phyloP scores from a whole-genome alignment of 92 coral and sea anemone species.

The Epizoanthus stellaris region DNA sequence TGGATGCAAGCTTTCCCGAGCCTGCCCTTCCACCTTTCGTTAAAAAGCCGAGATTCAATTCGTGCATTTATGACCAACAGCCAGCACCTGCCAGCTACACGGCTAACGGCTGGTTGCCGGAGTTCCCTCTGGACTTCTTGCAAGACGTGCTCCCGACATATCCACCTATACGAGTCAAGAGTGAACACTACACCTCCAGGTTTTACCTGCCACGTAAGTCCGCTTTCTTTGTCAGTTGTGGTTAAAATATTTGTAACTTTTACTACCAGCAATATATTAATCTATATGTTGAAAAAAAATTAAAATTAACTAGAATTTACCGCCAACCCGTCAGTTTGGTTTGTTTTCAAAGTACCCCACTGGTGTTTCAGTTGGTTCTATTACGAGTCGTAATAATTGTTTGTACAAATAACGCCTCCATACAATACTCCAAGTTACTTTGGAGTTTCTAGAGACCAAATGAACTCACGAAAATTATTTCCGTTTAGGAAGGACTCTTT shows the following conservation, averaged over 20 bases:
- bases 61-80: conserved; percentile 13
- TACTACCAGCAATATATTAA: too few relatives aligned
- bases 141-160: neutral
- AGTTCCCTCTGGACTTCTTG: neutral
- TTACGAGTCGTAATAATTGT: neutral
- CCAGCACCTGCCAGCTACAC: conserved; percentile 18
- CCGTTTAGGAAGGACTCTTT: too few relatives aligned
- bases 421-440: too few relatives aligned
- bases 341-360: conserved; percentile 28
- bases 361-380: neutral
- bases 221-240: neutral
- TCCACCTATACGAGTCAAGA: conserved; percentile 25
- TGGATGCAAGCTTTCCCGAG: neutral
- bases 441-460: too few relatives aligned
- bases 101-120: conserved; percentile 19
- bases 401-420: neutral
- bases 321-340: neutral
- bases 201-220: conserved; percentile 37
- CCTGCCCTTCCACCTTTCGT: neutral
- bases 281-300: too few relatives aligned
- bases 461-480: too few relatives aligned
- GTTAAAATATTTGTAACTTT: neutral
- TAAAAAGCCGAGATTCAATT: conserved; percentile 26
- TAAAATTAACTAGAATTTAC: conserved; percentile 10
- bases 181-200: conserved; percentile 20